phyloP scores from a whole-genome alignment of 2,888 invertebrate genomes.

The Limnephilus auricula region DNA sequence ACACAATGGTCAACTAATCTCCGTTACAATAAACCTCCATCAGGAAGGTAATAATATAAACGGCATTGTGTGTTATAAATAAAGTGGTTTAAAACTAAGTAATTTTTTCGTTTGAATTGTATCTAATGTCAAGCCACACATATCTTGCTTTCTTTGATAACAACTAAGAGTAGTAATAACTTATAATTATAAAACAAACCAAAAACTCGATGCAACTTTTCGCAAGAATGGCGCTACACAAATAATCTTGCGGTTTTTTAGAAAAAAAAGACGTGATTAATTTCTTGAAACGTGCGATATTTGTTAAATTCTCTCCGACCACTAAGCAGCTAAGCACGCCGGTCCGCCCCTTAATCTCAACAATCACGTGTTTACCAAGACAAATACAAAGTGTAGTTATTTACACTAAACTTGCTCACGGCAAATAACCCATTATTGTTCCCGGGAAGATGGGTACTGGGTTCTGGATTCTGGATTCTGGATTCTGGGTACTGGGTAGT shows the following conservation, averaged over 20 bases:
- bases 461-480: background rate
- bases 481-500: background rate
- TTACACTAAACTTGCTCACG: background rate
- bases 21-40: no score
- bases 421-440: slow-evolving; percentile 3
- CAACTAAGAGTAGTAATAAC: no score
- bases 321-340: no score
- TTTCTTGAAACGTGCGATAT: background rate
- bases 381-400: background rate
- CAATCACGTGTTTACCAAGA: background rate
- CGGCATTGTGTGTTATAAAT: no score
- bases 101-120: no score
- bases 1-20: no score
- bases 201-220: background rate
- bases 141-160: no score
- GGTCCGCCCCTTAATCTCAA: background rate
- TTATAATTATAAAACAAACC: no score
- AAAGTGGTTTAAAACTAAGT: no score
- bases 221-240: background rate
- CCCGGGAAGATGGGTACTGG: background rate
- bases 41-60: no score
- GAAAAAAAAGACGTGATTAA: background rate
- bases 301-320: background rate
- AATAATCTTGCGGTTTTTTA: background rate
- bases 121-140: no score